Evolutionary conservation across 2,113 vertebrate genomes (phyloP).

Genomic region (Chitala chitala): DNA sequence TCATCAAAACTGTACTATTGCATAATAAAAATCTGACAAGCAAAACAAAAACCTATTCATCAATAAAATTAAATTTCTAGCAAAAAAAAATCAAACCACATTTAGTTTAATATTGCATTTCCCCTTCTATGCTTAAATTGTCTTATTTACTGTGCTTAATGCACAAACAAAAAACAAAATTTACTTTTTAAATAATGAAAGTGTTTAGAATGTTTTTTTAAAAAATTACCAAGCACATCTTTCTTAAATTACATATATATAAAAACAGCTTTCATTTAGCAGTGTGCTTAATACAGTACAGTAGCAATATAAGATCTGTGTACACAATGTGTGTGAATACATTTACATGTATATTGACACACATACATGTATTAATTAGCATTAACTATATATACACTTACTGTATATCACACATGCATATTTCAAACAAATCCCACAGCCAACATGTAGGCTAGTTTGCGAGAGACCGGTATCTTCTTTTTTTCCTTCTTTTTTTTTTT

Average conservation of each 20-base stretch:
- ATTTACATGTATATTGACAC: slow-evolving; percentile 30
- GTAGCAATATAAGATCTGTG: slow-evolving; percentile 49
- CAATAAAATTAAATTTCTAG: slow-evolving; percentile 34
- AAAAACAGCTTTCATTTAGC: slow-evolving; percentile 42
- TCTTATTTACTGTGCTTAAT: slow-evolving; percentile 38
- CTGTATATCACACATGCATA: slow-evolving; percentile 56
- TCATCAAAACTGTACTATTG: slow-evolving; percentile 31
- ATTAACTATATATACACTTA: slow-evolving; percentile 34
- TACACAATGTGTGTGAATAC: slow-evolving; percentile 40
- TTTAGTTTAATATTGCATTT: slow-evolving; percentile 27
- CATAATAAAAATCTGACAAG: slow-evolving; percentile 30
- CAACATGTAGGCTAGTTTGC: slow-evolving; percentile 43
- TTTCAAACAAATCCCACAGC: slow-evolving; percentile 51
- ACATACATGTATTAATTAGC: slow-evolving; percentile 39
- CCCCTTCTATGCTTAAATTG: slow-evolving; percentile 31
- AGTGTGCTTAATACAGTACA: slow-evolving; percentile 62
- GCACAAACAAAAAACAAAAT: slow-evolving; percentile 39
- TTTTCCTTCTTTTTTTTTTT: neutral
- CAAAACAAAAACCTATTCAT: slow-evolving; percentile 23
- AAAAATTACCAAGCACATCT: slow-evolving; percentile 64
- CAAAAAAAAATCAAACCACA: slow-evolving; percentile 24
- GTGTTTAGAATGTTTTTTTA: slow-evolving; percentile 63
- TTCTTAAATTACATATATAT: slow-evolving; percentile 52
- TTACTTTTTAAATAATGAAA: slow-evolving; percentile 43
- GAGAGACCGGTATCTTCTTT: neutral